A percentile compares a stretch with the other conserved stretches of the same genome.
phyloP scores from a whole-genome alignment of 1,140 invertebrate genomes.

The Drosophila ironensis region DNA sequence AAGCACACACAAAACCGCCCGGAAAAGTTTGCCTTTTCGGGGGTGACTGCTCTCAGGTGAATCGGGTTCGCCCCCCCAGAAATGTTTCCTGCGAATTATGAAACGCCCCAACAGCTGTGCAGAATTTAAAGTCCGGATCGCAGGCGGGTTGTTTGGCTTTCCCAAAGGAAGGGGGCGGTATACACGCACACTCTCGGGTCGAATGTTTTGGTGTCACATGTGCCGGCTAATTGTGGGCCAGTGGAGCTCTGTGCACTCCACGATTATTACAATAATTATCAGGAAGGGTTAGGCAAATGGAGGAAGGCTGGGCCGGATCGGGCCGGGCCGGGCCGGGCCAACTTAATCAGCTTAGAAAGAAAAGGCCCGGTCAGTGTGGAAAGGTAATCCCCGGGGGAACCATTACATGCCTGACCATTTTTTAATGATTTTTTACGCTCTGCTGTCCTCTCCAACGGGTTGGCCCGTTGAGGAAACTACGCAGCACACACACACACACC shows the following conservation, averaged over 20 bases:
- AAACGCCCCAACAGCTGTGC: conserved; percentile 52
- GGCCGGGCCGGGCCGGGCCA: background rate
- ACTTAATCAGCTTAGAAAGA: conserved; percentile 27
- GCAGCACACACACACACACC: conserved; percentile 2
- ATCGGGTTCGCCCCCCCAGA: background rate
- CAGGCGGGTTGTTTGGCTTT: conserved; percentile 1
- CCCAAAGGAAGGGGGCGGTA: background rate
- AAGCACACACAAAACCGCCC: background rate
- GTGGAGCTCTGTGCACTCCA: conserved; percentile 28
- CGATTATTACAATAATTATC: conserved; percentile 39
- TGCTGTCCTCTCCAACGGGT: conserved; percentile 17
- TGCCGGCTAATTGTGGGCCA: conserved; percentile 42
- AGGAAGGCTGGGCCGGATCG: background rate
- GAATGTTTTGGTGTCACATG: conserved; percentile 38
- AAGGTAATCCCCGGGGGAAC: conserved; percentile 29
- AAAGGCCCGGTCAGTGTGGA: conserved; percentile 11
- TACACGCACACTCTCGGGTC: background rate
- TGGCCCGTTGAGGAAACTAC: background rate
- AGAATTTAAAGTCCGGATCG: conserved; percentile 24
- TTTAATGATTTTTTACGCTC: conserved; percentile 31
- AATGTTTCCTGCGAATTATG: conserved; percentile 46
- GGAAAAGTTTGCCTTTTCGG: conserved; percentile 13
- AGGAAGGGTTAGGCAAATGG: conserved; percentile 6
- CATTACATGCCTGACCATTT: conserved; percentile 37
- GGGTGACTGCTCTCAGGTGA: conserved; percentile 1